Percentiles rank a stretch among this genome's conserved stretches.
phyloP scores from a whole-genome alignment of 2,113 vertebrate species.

The Pleuronectes platessa region DNA sequence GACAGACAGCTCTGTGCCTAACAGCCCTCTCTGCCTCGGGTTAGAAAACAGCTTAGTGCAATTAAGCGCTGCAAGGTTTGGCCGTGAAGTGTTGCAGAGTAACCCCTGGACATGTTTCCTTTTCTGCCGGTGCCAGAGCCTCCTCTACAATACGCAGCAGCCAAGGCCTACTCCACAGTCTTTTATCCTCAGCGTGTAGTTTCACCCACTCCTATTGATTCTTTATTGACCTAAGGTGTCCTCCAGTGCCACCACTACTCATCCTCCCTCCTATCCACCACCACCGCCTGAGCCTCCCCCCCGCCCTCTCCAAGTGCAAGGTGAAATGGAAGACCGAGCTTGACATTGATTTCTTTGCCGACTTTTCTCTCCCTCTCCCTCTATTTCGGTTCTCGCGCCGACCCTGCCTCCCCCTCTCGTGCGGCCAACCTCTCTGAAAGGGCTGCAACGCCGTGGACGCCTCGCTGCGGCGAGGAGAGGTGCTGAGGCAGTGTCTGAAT shows the following conservation, averaged over 20 bases:
- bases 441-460: conserved; percentile 27
- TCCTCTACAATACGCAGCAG: conserved; percentile 84
- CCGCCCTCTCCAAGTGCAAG: conserved; percentile 77
- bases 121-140: conserved; percentile 70
- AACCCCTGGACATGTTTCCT: conserved; percentile 77
- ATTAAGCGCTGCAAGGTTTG: conserved; percentile 58
- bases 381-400: conserved; percentile 46
- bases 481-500: conserved; percentile 59
- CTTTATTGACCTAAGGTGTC: conserved; percentile 97
- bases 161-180: conserved; percentile 88
- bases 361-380: conserved; percentile 56
- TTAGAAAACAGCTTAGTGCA: conserved; percentile 47
- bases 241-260: conserved; percentile 86
- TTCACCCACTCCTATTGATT: conserved; percentile 96
- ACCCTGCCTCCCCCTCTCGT: conserved; percentile 37
- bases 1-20: conserved; percentile 12
- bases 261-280: conserved; percentile 80
- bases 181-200: conserved; percentile 90
- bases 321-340: conserved; percentile 69
- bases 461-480: conserved; percentile 31
- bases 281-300: background rate
- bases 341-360: conserved; percentile 69
- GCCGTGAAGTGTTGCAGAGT: conserved; percentile 63
- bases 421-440: conserved; percentile 45
- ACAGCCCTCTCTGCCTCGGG: conserved; percentile 20